Evolutionary conservation across 2,888 invertebrate species (phyloP).

Genomic region (Subacronicta megacephala): DNA sequence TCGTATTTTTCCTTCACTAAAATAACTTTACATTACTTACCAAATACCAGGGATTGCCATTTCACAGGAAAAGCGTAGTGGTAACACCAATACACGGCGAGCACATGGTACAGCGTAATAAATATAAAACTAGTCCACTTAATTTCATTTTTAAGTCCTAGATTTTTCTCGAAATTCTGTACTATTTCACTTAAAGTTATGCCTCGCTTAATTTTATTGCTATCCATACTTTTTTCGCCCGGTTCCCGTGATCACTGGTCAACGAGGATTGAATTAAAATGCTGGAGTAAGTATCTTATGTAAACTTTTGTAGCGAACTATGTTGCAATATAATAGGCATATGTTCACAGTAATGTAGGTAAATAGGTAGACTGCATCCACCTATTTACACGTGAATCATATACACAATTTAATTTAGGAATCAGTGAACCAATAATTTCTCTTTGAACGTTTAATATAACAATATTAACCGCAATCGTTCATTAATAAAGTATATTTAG

Average conservation of each 20-base stretch:
- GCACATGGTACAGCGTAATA: slow-evolving; percentile 76
- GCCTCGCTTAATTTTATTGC: slow-evolving; percentile 55
- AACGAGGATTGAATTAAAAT: slow-evolving; percentile 27
- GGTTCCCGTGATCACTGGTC: slow-evolving; percentile 19
- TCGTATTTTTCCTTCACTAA: too few relatives aligned
- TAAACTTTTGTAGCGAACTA: slow-evolving; percentile 18
- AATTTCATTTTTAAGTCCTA: slow-evolving; percentile 83
- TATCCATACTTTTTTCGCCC: slow-evolving; percentile 36
- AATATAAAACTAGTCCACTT: slow-evolving; percentile 80
- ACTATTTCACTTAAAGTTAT: slow-evolving; percentile 71
- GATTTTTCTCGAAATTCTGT: slow-evolving; percentile 73
- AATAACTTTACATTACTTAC: slow-evolving; percentile 60
- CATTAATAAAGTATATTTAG: too few relatives aligned
- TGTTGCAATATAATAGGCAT: slow-evolving; percentile 29
- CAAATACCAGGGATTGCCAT: slow-evolving; percentile 82
- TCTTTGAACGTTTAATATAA: not conserved
- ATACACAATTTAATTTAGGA: slow-evolving; percentile 26
- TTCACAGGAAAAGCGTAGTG: slow-evolving; percentile 79
- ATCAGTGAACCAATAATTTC: slow-evolving; percentile 15
- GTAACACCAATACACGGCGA: slow-evolving; percentile 81
- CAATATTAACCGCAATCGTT: not conserved
- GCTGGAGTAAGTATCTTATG: slow-evolving; percentile 11
- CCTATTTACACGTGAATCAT: slow-evolving; percentile 7
- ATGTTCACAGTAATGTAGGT: slow-evolving; percentile 35
- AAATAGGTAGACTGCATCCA: slow-evolving; percentile 8